Evolutionary conservation across 2,797 vertebrate species (phyloP), one percentile per base, ranked within the genome.

Genomic region (Melanotaenia boesemani): DNA sequence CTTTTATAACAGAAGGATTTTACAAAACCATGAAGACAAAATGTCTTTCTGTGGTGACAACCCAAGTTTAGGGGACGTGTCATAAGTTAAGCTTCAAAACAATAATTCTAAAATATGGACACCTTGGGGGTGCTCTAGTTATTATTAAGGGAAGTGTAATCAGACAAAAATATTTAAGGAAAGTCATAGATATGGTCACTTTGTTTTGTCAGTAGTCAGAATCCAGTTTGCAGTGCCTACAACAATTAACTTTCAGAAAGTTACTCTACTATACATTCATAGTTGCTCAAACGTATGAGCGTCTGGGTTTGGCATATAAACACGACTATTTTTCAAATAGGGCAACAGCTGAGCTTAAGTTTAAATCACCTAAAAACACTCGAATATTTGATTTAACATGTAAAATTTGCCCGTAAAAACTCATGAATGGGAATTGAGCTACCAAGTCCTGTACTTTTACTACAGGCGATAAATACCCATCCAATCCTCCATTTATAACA

Each of bases 381-480:
- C 37, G 1, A 18, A 20, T 8, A 48, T 48, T 48, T 48, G 18
- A 46, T 20, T 48, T n/a, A 6, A 9, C 18, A 9, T n/a, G 7
- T 4, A 22, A 22, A 50, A 18, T 44, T 44, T 18, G 41, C 41
- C 5, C 4, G 15, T 54, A 32, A 48, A 36, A 57, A 32, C 16
- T 12, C 61, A 52, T 2, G 0, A 3, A 20, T 9, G 36, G 18
- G 4, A 28, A 69, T 12, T 28, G 22, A 9, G 24, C 18, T 12
- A 32, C 58, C 26, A 26, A 6, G 36, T 61, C 68, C 72, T 24
- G 28, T 12, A 50, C 46, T 36, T 62, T 77, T 6, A 70, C 46
- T 11, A 18, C 12, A 18, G 13, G 3, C 3, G 36, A 30, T 70
- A 63, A 59, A 73, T 36, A 65, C 56, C 30, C 36, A 56, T 0